phyloP scores from a whole-genome alignment of 2,888 invertebrate species.

The Hedya salicella region DNA sequence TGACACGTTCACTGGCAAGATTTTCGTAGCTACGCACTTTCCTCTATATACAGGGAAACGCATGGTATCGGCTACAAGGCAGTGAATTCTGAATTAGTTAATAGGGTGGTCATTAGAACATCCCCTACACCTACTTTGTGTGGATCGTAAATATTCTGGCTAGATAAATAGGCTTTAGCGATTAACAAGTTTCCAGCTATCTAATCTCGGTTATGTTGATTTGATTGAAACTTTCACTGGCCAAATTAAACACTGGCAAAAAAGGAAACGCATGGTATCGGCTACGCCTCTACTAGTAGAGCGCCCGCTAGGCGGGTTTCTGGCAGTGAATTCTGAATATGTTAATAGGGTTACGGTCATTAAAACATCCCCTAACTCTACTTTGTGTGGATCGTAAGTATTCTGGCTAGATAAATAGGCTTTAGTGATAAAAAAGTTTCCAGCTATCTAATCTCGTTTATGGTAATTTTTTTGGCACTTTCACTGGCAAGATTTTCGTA shows the following conservation, averaged over 20 bases:
- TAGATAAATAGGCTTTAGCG: slow-evolving; percentile 22
- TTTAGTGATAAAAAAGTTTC: slow-evolving; percentile 26
- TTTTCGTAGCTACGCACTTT: no score
- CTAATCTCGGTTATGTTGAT: background rate
- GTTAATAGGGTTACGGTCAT: no score
- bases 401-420: slow-evolving; percentile 19
- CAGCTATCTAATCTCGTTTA: background rate
- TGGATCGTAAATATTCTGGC: slow-evolving; percentile 17
- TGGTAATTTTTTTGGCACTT: background rate
- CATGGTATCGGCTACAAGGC: no score
- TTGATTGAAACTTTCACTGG: background rate
- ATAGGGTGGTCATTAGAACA: slow-evolving; percentile 27
- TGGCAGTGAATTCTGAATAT: no score
- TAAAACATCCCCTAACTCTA: slow-evolving; percentile 19
- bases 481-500: no score
- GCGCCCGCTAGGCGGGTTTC: no score
- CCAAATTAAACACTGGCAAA: no score
- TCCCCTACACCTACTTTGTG: slow-evolving; percentile 18
- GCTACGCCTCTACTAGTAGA: no score
- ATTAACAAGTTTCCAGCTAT: slow-evolving; percentile 17
- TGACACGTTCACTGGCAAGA: background rate
- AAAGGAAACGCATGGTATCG: no score
- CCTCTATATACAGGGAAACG: no score
- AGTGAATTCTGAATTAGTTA: no score
- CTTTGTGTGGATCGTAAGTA: slow-evolving; percentile 16